These are phyloP conservation scores for Poecilia latipinna DNA, from an alignment of 2,113 vertebrate species.

Conservation along the genomic window DNA sequence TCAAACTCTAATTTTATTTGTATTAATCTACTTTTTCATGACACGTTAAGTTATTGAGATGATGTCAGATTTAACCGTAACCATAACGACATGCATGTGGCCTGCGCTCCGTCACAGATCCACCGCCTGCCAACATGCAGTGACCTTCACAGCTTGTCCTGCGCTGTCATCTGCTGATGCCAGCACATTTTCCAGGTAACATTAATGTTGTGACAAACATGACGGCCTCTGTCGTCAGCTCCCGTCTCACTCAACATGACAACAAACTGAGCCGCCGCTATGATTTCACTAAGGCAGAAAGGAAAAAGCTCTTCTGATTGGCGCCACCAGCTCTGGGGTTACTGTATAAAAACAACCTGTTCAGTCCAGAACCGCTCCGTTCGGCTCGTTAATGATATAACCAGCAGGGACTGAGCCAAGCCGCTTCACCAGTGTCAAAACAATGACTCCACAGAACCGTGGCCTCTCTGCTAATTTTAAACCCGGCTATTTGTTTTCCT, in stretches of 20 bases:
- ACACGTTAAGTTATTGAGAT: not conserved
- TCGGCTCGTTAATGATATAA: slow-evolving; percentile 64
- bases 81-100: slow-evolving; percentile 13
- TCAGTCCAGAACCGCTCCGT: slow-evolving; percentile 29
- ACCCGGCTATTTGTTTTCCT: slow-evolving; percentile 1
- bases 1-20: not conserved
- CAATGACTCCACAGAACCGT: slow-evolving; percentile 30
- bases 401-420: slow-evolving; percentile 40
- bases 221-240: not conserved
- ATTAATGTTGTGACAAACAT: slow-evolving; percentile 26
- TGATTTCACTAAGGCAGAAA: slow-evolving; percentile 20
- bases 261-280: not conserved
- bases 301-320: slow-evolving; percentile 16
- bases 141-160: slow-evolving; percentile 67
- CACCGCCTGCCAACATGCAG: slow-evolving; percentile 24
- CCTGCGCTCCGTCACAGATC: slow-evolving; percentile 19
- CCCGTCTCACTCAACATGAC: not conserved
- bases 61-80: slow-evolving; percentile 11
- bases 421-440: slow-evolving; percentile 50
- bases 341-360: slow-evolving; percentile 38
- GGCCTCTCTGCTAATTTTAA: slow-evolving; percentile 33
- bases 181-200: slow-evolving; percentile 59
- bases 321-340: slow-evolving; percentile 20
- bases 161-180: slow-evolving; percentile 54
- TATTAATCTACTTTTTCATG: not conserved